A percentile compares a stretch with the other conserved stretches of the same genome.
phyloP scores from a whole-genome alignment of 1,140 invertebrate genomes.

The Drosophila nigromelanica region DNA sequence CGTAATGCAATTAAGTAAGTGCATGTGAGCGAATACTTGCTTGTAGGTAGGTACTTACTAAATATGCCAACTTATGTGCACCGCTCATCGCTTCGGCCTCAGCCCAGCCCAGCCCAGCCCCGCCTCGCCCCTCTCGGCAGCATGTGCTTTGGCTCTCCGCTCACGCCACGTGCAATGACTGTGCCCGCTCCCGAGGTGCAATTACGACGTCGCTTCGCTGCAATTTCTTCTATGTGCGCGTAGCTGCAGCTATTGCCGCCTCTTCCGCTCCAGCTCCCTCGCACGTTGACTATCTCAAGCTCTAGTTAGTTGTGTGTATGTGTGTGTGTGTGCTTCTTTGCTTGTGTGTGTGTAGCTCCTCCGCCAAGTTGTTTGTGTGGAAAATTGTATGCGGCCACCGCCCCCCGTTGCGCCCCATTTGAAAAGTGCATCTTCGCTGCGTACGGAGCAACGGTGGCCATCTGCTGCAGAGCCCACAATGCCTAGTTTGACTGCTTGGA shows the following conservation, averaged over 20 bases:
- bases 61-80: constrained; percentile 17
- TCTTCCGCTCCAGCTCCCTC: constrained; percentile 9
- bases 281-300: constrained; percentile 22
- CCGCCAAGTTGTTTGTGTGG: constrained; percentile 55
- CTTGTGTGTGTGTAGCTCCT: constrained; percentile 54
- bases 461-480: constrained; percentile 26
- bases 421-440: constrained; percentile 72
- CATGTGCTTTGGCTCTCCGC: neutral
- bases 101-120: too few species aligned
- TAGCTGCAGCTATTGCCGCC: constrained; percentile 56
- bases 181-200: constrained; percentile 31
- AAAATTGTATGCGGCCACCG: constrained; percentile 57
- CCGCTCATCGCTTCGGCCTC: neutral
- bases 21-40: constrained; percentile 9
- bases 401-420: constrained; percentile 61
- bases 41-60: constrained; percentile 21
- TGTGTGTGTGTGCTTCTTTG: constrained; percentile 18
- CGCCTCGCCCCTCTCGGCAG: neutral
- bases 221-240: constrained; percentile 80
- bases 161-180: neutral
- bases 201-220: constrained; percentile 59
- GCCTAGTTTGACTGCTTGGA: constrained; percentile 76
- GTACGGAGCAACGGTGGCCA: constrained; percentile 15
- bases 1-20: constrained; percentile 7
- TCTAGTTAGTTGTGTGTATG: neutral